Base-by-base conservation (phyloP, 1,140 invertebrate species). In the Calliphora vicina region DNA sequence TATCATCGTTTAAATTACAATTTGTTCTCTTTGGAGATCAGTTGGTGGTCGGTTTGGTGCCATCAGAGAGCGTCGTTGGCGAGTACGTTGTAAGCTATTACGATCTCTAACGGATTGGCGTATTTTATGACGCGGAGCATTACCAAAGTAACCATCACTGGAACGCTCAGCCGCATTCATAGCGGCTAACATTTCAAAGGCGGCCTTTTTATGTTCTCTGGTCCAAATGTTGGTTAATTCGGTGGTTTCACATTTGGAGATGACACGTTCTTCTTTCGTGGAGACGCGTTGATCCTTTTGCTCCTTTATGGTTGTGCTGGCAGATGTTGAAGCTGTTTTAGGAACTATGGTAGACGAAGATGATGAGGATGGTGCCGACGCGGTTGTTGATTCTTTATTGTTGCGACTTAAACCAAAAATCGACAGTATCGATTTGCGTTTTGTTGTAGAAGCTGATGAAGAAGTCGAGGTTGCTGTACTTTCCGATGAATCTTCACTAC, bases 141-240 rank as follows among this genome's bases (percentile, higher is more conserved):
- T 67, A 15, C 78, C 26, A 5, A 50, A 42, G 29, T 72, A 35
- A 57, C 42, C 87, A 23, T 67, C 61, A 23, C 6, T 67, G n/a
- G 61, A 67, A 67, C 61, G 61, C 3, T 86, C 87, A 4, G 78
- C 78, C 1, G 87, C 86, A 87, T 92, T 92, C 91, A 92, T 92
- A 12, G 91, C 87, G 27, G 91, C 87, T 76, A 92, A 84, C 84
- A 92, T 85, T 82, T 91, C 89, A 84, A 92, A 92, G 3, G 91
- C 91, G 23, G 91, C 87, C 23, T 89, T 91, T 83, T 92, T 92
- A 72, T 88, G 90, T 84, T 92, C 91, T 80, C 89, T 89, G 35
- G 91, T 91, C 91, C 91, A 92, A 27, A 87, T 86, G 29, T 85
- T 88, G 42, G 86, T 84, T 12, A 89, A 27, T 20, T 84, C 82